Conservation (phyloP, 1,140 invertebrate species). For the Drosophila tani region DNA sequence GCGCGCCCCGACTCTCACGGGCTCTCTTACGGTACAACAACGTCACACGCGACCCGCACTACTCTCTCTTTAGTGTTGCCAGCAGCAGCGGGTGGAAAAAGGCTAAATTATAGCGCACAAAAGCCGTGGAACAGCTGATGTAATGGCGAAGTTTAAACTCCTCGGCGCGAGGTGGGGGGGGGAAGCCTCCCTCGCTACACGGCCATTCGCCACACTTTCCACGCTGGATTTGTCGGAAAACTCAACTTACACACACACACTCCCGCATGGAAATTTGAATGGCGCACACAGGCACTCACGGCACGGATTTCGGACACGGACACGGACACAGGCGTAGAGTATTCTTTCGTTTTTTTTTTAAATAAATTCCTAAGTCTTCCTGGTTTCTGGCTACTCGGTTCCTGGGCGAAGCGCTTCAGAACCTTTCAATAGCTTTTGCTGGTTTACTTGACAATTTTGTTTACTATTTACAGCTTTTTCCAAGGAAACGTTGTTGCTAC, state of each 20-base stretch:
- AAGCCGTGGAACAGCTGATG: slow-evolving; percentile 43
- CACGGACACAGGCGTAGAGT: slow-evolving; percentile 9
- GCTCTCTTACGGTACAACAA: slow-evolving; percentile 57
- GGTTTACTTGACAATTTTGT: slow-evolving; percentile 77
- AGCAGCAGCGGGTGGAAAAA: slow-evolving; percentile 21
- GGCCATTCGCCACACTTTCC: slow-evolving; percentile 1
- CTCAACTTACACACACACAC: slow-evolving; percentile 25
- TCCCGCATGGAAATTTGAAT: slow-evolving; percentile 52
- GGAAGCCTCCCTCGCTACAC: neutral
- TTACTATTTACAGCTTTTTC: slow-evolving; percentile 83
- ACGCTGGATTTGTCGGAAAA: slow-evolving; percentile 23
- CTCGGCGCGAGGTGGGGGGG: neutral
- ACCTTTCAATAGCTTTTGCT: slow-evolving; percentile 29
- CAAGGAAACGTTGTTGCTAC: slow-evolving; percentile 80
- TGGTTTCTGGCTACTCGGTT: neutral
- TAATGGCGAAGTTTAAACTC: slow-evolving; percentile 21
- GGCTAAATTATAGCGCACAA: slow-evolving; percentile 33
- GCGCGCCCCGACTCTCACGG: slow-evolving; percentile 21
- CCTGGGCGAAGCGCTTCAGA: slow-evolving; percentile 31
- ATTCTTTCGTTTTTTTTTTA: slow-evolving; percentile 13
- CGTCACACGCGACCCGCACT: slow-evolving; percentile 59
- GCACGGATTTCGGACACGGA: slow-evolving; percentile 11
- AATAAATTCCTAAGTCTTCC: neutral
- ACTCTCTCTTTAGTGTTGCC: slow-evolving; percentile 32
- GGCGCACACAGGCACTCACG: slow-evolving; percentile 50